Conservation (phyloP, 2,113 vertebrate species). For the Petrocephalus zakoni region DNA sequence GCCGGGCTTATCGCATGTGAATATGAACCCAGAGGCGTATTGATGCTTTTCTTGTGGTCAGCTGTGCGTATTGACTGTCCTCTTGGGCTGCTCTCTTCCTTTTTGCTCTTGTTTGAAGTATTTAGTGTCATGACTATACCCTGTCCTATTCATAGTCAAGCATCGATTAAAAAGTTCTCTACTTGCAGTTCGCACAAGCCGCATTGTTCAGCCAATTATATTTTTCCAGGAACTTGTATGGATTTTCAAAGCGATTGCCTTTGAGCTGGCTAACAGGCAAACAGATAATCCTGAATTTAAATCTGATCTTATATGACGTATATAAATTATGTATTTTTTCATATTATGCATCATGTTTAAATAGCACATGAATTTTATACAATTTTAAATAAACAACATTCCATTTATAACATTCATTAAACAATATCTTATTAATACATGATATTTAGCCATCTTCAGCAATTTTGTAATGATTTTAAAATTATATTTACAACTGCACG, state of each 20-base stretch:
- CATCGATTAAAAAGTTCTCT: neutral
- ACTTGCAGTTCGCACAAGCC: neutral
- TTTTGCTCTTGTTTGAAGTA: neutral
- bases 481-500: neutral
- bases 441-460: neutral
- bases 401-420: neutral
- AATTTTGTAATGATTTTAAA: neutral
- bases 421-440: neutral
- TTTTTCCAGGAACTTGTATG: neutral
- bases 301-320: neutral
- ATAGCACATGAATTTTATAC: neutral
- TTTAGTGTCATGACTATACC: neutral
- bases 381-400: neutral
- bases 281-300: neutral
- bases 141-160: neutral
- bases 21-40: neutral
- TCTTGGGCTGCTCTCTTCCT: neutral
- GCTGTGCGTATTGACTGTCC: neutral
- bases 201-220: neutral
- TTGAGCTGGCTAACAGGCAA: neutral
- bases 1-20: neutral
- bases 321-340: neutral
- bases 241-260: neutral
- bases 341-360: neutral
- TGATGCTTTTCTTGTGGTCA: neutral